Evolutionary conservation across 2,888 invertebrate species (phyloP).

Genomic region (Tanypteryx hageni): DNA sequence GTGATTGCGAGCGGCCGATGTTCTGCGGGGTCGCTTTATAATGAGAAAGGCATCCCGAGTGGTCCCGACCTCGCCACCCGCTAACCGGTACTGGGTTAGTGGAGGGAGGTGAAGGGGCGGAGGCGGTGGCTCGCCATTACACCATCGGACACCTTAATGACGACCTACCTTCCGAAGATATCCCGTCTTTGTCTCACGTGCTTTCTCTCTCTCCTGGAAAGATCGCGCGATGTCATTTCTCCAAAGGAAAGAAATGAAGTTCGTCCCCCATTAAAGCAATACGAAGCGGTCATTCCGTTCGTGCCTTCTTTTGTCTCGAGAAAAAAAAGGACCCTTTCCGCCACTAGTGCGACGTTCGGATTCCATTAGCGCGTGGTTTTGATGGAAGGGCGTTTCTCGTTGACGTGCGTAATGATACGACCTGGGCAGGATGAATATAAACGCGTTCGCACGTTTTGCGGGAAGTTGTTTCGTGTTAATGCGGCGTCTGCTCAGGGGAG

Average conservation of each 20-base stretch:
- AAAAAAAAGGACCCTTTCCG: no score
- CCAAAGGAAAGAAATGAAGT: neutral
- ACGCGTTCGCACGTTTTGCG: neutral
- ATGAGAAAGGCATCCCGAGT: no score
- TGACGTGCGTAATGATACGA: neutral
- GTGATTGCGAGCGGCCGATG: no score
- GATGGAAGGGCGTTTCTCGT: neutral
- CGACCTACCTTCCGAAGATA: constrained; percentile 10
- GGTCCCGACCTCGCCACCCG: no score
- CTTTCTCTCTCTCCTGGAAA: neutral
- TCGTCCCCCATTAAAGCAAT: neutral
- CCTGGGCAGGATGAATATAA: neutral
- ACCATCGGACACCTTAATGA: neutral
- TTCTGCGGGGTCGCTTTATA: no score
- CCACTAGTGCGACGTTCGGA: neutral
- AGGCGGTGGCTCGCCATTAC: no score
- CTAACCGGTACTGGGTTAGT: no score
- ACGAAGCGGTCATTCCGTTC: neutral
- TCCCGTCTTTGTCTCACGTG: neutral
- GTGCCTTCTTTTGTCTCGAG: neutral
- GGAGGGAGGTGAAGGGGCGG: no score
- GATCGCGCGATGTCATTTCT: no score
- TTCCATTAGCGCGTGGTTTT: constrained; percentile 27
- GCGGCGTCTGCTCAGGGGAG: neutral
- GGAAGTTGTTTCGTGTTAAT: neutral